These are phyloP conservation scores for Neoarius graeffei DNA, from an alignment of 2,113 vertebrate genomes.

Conservation along the genomic window DNA sequence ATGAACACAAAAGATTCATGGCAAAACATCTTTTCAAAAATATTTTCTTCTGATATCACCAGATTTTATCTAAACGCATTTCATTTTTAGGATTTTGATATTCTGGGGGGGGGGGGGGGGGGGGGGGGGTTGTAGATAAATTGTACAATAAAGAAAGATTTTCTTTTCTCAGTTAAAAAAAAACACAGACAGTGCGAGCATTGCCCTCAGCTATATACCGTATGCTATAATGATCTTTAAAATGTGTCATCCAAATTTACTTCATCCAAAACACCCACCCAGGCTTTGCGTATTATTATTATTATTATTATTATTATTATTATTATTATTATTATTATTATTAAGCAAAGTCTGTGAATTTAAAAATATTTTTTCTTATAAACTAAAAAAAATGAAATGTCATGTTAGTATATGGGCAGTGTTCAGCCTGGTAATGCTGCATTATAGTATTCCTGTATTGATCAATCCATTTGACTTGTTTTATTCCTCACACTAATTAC, in stretches of 20 bases:
- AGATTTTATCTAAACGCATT: neutral
- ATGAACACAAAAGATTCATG: neutral
- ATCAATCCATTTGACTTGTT: constrained; percentile 45
- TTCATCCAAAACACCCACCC: neutral
- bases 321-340: constrained; percentile 12
- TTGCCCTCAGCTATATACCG: neutral
- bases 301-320: neutral
- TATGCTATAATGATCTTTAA: too few relatives aligned
- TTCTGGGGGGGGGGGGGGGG: too few relatives aligned
- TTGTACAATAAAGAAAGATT: neutral
- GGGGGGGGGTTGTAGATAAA: neutral
- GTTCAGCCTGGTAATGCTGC: constrained; percentile 56
- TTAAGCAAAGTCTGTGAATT: neutral
- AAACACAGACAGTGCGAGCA: neutral
- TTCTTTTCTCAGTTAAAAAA: neutral
- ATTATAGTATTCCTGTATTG: constrained; percentile 72
- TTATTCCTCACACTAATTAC: constrained; percentile 36
- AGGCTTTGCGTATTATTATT: neutral
- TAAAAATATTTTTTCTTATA: neutral
- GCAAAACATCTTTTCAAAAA: neutral
- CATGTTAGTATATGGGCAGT: neutral
- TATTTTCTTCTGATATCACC: neutral
- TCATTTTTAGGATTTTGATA: neutral
- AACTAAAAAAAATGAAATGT: neutral
- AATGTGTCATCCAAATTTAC: neutral